phyloP scores from a whole-genome alignment of 2,797 vertebrate species.

The Eidolon dupreanum region DNA sequence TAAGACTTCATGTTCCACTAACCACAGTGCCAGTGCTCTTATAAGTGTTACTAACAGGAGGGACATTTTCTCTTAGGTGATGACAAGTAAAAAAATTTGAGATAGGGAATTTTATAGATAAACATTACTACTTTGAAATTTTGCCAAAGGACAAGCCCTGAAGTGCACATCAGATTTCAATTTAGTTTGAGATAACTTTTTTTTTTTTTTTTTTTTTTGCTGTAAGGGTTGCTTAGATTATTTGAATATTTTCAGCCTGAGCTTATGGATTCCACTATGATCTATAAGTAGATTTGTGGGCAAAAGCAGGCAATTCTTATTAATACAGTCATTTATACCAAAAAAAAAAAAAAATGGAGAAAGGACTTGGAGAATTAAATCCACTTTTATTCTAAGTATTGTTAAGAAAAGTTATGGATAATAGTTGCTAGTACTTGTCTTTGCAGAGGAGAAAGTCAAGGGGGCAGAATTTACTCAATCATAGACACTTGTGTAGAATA shows the following conservation, averaged over 20 bases:
- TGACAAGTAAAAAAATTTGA: background rate
- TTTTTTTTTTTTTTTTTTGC: conserved; percentile 15
- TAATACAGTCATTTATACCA: background rate
- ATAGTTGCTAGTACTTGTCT: background rate
- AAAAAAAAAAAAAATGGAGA: background rate
- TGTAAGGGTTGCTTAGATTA: conserved; percentile 2
- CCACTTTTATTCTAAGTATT: background rate
- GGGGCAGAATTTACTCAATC: background rate
- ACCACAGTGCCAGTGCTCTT: background rate
- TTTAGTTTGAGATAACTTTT: background rate
- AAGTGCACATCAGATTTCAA: background rate
- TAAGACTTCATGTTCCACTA: background rate
- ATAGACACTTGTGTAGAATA: background rate
- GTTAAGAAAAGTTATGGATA: background rate
- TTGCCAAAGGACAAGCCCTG: background rate
- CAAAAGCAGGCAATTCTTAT: background rate
- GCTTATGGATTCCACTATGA: background rate
- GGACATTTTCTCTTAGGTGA: conserved; percentile 19
- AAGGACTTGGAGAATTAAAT: background rate
- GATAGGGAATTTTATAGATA: background rate
- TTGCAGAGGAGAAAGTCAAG: background rate
- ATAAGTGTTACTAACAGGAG: conserved; percentile 18
- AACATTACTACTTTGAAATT: conserved; percentile 3
- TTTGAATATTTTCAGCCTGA: conserved; percentile 24
- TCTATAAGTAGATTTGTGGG: background rate